These are phyloP conservation scores for Acromyrmex charruanus DNA, from an alignment of 1,140 invertebrate species.

Conservation along the genomic window DNA sequence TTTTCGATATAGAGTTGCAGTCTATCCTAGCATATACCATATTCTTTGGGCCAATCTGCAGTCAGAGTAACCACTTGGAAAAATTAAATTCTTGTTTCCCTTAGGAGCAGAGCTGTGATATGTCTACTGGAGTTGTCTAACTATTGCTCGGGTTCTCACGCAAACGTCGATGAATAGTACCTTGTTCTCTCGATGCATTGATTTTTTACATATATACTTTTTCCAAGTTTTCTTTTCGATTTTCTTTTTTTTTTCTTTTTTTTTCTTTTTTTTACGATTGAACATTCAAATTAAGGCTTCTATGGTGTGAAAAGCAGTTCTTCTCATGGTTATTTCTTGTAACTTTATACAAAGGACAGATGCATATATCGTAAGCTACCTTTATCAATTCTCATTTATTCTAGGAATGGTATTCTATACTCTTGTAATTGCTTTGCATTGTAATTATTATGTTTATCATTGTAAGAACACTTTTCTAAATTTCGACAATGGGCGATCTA, in stretches of 20 bases:
- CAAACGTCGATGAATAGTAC: constrained; percentile 76
- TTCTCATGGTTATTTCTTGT: constrained; percentile 70
- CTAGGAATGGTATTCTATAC: constrained; percentile 72
- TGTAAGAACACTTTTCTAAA: constrained; percentile 53
- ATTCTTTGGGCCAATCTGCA: constrained; percentile 85
- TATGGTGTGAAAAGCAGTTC: constrained; percentile 73
- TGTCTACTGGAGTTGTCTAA: constrained; percentile 85
- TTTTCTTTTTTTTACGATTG: constrained; percentile 57
- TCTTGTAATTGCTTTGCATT: constrained; percentile 46
- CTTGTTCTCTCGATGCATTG: constrained; percentile 77
- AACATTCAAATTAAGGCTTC: constrained; percentile 73
- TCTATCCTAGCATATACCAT: constrained; percentile 82
- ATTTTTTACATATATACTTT: constrained; percentile 68
- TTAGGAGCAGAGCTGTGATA: constrained; percentile 84
- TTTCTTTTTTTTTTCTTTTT: constrained; percentile 69
- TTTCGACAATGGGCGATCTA: constrained; percentile 62
- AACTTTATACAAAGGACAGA: constrained; percentile 70
- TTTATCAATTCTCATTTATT: constrained; percentile 67
- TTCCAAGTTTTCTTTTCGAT: constrained; percentile 71
- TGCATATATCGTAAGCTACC: constrained; percentile 41
- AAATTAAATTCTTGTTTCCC: constrained; percentile 83
- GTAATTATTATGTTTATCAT: constrained; percentile 40
- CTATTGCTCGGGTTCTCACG: constrained; percentile 80
- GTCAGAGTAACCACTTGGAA: constrained; percentile 83
- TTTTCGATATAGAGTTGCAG: constrained; percentile 84